phyloP scores from a whole-genome alignment of 2,888 invertebrate species.

The Napeogenes inachia region DNA sequence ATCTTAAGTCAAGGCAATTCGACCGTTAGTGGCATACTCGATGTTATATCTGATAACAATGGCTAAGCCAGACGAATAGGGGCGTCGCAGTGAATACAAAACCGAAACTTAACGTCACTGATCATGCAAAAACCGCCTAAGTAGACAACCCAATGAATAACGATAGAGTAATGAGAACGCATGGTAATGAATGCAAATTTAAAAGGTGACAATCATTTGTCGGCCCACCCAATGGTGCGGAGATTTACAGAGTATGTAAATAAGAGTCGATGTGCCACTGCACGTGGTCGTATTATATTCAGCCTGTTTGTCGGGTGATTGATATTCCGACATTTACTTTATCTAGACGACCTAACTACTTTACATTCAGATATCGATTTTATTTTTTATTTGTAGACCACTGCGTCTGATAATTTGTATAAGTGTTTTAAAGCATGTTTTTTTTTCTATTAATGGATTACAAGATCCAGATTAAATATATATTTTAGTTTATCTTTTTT shows the following conservation, averaged over 20 bases:
- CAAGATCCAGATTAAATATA: no score
- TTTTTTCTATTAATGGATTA: no score
- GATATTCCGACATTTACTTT: constrained; percentile 45
- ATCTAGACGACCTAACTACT: constrained; percentile 13
- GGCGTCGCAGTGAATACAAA: constrained; percentile 51
- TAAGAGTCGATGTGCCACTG: constrained; percentile 61
- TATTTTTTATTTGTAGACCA: no score
- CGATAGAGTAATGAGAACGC: constrained; percentile 37
- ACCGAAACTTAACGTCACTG: constrained; percentile 55
- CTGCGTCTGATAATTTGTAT: no score
- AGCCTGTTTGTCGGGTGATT: constrained; percentile 54
- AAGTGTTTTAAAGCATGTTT: no score
- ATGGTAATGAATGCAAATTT: constrained; percentile 73
- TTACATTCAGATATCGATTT: no score
- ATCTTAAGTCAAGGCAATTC: constrained; percentile 28
- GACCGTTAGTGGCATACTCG: constrained; percentile 30
- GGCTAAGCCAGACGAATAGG: constrained; percentile 40
- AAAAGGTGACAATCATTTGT: constrained; percentile 73
- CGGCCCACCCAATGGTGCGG: constrained; percentile 62
- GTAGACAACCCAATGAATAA: constrained; percentile 55
- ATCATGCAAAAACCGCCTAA: constrained; percentile 61
- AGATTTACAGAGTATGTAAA: constrained; percentile 63
- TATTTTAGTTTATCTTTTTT: no score
- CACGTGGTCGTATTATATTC: constrained; percentile 61
- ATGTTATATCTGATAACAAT: constrained; percentile 41